Conservation (phyloP, 2,797 vertebrate genomes). For the Taenioides sp. region DNA sequence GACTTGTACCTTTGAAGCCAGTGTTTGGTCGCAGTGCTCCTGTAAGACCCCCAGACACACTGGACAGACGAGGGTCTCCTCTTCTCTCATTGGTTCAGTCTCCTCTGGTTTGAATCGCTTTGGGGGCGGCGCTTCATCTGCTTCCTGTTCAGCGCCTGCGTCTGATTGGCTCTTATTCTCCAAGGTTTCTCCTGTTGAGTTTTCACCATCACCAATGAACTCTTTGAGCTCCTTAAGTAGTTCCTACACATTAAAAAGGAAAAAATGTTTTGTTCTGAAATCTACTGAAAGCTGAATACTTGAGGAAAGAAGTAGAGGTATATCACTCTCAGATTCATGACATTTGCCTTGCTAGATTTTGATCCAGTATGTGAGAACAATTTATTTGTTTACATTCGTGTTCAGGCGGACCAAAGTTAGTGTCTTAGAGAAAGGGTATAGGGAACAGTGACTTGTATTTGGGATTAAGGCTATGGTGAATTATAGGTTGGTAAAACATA, state of each 20-base stretch:
- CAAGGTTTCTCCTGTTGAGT: background rate
- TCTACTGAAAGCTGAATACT: background rate
- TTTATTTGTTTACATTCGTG: no score
- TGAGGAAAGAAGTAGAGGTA: no score
- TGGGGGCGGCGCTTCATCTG: slow-evolving; percentile 71
- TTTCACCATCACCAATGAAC: slow-evolving; percentile 61
- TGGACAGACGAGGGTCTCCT: slow-evolving; percentile 73
- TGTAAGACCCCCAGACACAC: slow-evolving; percentile 91
- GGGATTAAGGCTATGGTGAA: no score
- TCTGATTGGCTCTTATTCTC: slow-evolving; percentile 27
- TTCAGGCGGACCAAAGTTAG: no score
- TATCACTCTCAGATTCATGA: no score
- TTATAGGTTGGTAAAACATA: no score
- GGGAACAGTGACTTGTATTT: no score
- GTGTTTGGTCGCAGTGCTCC: slow-evolving; percentile 79
- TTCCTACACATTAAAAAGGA: slow-evolving; percentile 69
- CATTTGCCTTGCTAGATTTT: no score
- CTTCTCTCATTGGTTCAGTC: background rate
- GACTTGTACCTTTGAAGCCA: slow-evolving; percentile 79
- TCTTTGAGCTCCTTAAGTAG: slow-evolving; percentile 76
- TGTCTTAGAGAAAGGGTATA: no score
- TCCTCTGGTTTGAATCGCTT: slow-evolving; percentile 81
- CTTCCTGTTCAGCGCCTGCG: slow-evolving; percentile 13
- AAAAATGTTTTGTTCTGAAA: background rate
- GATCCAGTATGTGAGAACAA: no score